A percentile compares a stretch with the other conserved stretches of the same genome.
Evolutionary conservation across 1,140 invertebrate genomes (phyloP).

Genomic region (Coenobita brevimanus): DNA sequence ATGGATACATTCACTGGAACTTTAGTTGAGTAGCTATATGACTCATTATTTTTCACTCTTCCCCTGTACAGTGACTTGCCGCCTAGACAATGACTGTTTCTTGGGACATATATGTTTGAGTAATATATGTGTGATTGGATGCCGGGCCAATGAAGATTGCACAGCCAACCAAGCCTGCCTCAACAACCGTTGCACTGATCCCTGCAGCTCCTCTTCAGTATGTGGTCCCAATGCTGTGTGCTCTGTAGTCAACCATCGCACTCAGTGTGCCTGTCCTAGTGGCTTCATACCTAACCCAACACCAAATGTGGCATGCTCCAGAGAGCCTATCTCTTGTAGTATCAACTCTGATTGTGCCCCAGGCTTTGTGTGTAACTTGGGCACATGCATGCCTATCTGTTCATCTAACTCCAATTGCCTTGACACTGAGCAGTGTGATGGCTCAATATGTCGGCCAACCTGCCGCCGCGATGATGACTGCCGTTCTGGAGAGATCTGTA

Average conservation of each 20-base stretch:
- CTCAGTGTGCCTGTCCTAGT: slow-evolving; percentile 84
- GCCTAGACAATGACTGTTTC: slow-evolving; percentile 92
- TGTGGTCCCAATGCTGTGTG: slow-evolving; percentile 88
- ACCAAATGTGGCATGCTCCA: slow-evolving; percentile 83
- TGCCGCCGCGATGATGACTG: slow-evolving; percentile 87
- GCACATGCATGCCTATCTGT: slow-evolving; percentile 84
- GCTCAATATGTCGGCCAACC: slow-evolving; percentile 81
- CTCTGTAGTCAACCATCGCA: slow-evolving; percentile 82
- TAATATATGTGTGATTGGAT: slow-evolving; percentile 89
- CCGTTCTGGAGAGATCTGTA: slow-evolving; percentile 87
- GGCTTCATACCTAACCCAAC: slow-evolving; percentile 89
- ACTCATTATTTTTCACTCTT: neutral
- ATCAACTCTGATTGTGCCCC: slow-evolving; percentile 84
- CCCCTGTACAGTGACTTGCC: slow-evolving; percentile 83
- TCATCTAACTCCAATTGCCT: slow-evolving; percentile 83
- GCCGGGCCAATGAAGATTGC: slow-evolving; percentile 90
- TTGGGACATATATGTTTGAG: slow-evolving; percentile 89
- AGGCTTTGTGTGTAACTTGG: slow-evolving; percentile 80
- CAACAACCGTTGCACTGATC: slow-evolving; percentile 88
- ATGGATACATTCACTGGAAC: neutral
- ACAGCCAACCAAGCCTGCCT: slow-evolving; percentile 85
- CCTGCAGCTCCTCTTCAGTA: slow-evolving; percentile 80
- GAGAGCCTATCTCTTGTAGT: slow-evolving; percentile 81
- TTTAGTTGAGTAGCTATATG: neutral
- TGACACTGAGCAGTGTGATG: slow-evolving; percentile 84